Percentiles rank a stretch among this genome's conserved stretches.
Conservation (phyloP, 37 sponge, comb jelly and placozoan species). For the Amphimedon queenslandica region DNA sequence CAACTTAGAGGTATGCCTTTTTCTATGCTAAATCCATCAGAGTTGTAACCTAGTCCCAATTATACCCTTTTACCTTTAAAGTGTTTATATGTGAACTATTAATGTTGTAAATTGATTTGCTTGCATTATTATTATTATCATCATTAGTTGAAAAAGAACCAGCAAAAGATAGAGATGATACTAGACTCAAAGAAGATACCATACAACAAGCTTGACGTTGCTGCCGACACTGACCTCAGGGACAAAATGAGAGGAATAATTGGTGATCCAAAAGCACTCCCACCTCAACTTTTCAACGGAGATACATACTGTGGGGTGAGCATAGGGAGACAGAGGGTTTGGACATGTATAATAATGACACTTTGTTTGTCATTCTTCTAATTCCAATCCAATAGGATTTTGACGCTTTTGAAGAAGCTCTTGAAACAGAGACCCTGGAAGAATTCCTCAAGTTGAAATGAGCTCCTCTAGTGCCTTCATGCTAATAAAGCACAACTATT, state of each 20-base stretch:
- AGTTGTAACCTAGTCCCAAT: too few relatives aligned
- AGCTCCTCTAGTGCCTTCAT: too few relatives aligned
- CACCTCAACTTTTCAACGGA: conserved; percentile 79
- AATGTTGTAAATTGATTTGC: too few relatives aligned
- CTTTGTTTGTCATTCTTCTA: too few relatives aligned
- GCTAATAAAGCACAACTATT: too few relatives aligned
- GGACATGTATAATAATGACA: not conserved
- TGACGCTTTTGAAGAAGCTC: conserved; percentile 78
- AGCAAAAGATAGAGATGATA: conserved; percentile 82
- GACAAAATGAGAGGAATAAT: conserved; percentile 68
- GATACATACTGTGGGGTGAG: conserved; percentile 80
- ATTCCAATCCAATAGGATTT: conserved; percentile 37
- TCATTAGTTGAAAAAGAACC: conserved; percentile 80
- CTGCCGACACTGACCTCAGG: conserved; percentile 63
- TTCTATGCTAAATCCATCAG: too few relatives aligned
- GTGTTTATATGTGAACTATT: too few relatives aligned
- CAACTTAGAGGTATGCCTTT: too few relatives aligned
- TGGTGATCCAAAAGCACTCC: conserved; percentile 71
- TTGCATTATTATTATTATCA: not conserved
- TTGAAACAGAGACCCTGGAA: conserved; percentile 69
- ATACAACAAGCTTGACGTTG: conserved; percentile 63
- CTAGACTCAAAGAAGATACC: conserved; percentile 66
- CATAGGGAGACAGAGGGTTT: too few relatives aligned
- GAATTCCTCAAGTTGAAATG: conserved; percentile 76
- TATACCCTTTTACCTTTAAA: too few relatives aligned